Conservation (phyloP, 2,797 vertebrate genomes). For the Centropyge bicolor region DNA sequence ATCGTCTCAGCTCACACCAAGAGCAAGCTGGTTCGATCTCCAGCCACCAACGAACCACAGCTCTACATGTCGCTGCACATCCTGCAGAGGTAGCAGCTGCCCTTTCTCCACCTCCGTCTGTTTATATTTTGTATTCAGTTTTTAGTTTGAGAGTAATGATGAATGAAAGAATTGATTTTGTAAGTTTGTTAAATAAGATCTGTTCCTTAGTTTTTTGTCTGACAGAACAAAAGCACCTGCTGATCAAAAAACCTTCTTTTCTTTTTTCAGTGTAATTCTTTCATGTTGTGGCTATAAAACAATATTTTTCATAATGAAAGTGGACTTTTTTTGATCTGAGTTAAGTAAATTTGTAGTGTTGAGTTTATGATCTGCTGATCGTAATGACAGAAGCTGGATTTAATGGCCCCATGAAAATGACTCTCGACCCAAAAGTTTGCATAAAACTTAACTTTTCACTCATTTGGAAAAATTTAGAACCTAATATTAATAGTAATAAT, state of each 20-base stretch:
- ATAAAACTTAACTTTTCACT: neutral
- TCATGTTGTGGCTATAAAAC: neutral
- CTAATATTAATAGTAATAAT: neutral
- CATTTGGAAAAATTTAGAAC: neutral
- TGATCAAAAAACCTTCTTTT: no score
- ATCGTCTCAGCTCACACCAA: constrained; percentile 95
- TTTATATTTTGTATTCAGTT: no score
- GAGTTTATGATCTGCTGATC: neutral
- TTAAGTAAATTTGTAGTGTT: neutral
- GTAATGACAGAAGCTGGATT: neutral
- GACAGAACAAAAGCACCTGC: no score
- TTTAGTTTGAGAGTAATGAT: neutral
- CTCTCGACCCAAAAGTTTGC: neutral
- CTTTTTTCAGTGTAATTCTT: neutral
- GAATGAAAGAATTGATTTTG: neutral
- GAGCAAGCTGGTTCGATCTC: constrained; percentile 95
- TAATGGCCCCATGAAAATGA: neutral
- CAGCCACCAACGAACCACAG: constrained; percentile 93
- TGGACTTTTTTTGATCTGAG: neutral
- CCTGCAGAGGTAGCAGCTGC: constrained; percentile 91
- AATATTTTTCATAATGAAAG: no score
- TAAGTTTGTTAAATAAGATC: no score
- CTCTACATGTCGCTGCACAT: constrained; percentile 96
- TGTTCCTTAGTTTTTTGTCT: neutral
- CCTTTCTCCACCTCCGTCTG: neutral